Percentiles rank a stretch among this genome's conserved stretches.
These are phyloP conservation scores for Priocnemis perturbator DNA, from an alignment of 2,888 invertebrate species.

Conservation along the genomic window DNA sequence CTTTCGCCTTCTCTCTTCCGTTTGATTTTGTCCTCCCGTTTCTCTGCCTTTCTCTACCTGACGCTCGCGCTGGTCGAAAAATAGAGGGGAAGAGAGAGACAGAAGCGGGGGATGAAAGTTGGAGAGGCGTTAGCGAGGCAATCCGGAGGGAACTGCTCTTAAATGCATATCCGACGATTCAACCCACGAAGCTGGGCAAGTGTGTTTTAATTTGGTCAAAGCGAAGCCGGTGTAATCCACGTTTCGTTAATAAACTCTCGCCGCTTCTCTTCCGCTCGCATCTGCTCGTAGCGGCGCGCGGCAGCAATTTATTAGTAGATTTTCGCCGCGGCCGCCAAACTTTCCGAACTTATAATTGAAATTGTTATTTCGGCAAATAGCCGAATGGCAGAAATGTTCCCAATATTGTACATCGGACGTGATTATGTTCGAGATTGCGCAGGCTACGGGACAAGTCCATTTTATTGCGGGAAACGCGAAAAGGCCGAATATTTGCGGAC, in stretches of 20 bases:
- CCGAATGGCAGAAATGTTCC: too few relatives aligned
- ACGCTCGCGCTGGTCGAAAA: neutral
- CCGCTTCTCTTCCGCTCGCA: neutral
- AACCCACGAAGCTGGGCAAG: slow-evolving; percentile 25
- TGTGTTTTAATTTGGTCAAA: slow-evolving; percentile 52
- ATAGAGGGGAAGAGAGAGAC: slow-evolving; percentile 3
- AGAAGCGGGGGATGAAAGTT: slow-evolving; percentile 16
- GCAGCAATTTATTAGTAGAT: too few relatives aligned
- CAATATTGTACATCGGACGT: too few relatives aligned
- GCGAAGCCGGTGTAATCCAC: slow-evolving; percentile 18
- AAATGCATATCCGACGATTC: slow-evolving; percentile 58
- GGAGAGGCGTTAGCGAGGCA: slow-evolving; percentile 20
- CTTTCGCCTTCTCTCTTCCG: slow-evolving; percentile 19
- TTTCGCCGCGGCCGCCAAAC: too few relatives aligned
- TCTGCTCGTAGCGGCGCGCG: neutral
- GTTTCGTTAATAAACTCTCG: slow-evolving; percentile 32
- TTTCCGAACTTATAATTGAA: too few relatives aligned
- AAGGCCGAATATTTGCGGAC: too few relatives aligned
- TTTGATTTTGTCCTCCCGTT: slow-evolving; percentile 15
- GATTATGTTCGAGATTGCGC: too few relatives aligned
- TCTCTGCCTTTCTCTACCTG: slow-evolving; percentile 11
- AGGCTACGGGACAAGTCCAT: too few relatives aligned
- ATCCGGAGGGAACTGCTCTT: slow-evolving; percentile 43
- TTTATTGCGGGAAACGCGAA: too few relatives aligned
- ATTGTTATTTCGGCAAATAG: too few relatives aligned